Evolutionary conservation across 2,113 vertebrate species (phyloP).

Genomic region (Puffinus mauretanicus): DNA sequence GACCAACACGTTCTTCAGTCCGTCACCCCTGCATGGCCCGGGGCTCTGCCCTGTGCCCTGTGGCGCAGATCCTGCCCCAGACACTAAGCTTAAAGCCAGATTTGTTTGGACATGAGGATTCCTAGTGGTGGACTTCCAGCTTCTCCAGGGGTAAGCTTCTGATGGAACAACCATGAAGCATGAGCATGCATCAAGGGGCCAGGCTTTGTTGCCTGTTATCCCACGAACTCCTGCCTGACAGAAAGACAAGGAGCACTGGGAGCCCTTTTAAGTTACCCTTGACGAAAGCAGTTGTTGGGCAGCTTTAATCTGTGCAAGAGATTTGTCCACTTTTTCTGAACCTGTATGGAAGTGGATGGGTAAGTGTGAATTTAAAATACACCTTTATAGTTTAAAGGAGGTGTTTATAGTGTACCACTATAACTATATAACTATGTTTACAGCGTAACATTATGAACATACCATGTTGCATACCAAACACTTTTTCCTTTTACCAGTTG

Average conservation of each 20-base stretch:
- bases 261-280: background rate
- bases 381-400: background rate
- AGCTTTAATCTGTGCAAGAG: background rate
- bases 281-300: accelerated
- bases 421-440: background rate
- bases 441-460: background rate
- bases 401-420: background rate
- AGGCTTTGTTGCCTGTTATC: background rate
- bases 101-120: background rate
- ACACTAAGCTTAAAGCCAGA: background rate
- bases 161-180: background rate
- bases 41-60: background rate
- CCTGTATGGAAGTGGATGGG: background rate
- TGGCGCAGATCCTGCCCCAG: background rate
- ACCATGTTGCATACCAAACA: background rate
- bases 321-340: background rate
- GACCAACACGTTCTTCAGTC: background rate
- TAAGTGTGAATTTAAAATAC: background rate
- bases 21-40: accelerated
- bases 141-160: background rate
- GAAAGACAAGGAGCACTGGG: background rate
- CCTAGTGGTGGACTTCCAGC: background rate
- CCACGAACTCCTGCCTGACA: background rate
- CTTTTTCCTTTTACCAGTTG: background rate
- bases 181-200: background rate